Percentiles rank a stretch among this genome's conserved stretches.
Conservation (phyloP, 1,140 invertebrate genomes). For the Globodera rostochiensis region DNA sequence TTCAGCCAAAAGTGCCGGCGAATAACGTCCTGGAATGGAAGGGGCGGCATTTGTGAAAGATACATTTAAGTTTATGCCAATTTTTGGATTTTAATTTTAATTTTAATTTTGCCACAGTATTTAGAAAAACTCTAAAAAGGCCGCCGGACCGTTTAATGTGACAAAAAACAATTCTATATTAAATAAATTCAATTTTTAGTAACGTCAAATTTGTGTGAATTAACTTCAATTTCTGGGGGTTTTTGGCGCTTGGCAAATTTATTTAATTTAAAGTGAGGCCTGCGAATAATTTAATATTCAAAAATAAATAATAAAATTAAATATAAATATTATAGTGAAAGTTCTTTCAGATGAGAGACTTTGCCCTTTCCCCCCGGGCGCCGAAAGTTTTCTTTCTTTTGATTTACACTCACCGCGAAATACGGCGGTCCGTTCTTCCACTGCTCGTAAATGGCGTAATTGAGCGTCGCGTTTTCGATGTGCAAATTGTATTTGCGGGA, state of each 20-base stretch:
- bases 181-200: not conserved
- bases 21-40: slow-evolving; percentile 75
- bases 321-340: not conserved
- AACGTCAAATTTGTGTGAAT: too few species aligned
- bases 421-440: slow-evolving; percentile 76
- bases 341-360: too few species aligned
- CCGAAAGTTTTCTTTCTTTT: not conserved
- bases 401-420: slow-evolving; percentile 42
- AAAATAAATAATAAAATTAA: slow-evolving; percentile 4
- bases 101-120: not conserved
- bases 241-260: not conserved
- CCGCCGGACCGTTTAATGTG: not conserved
- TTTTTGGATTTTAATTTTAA: slow-evolving; percentile 75
- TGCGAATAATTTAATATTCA: not conserved
- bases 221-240: not conserved
- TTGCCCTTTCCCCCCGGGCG: too few species aligned
- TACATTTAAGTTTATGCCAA: slow-evolving; percentile 85
- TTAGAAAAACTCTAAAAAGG: not conserved
- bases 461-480: slow-evolving; percentile 88
- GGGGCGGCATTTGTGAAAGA: slow-evolving; percentile 72
- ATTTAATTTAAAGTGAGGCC: not conserved
- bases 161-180: not conserved
- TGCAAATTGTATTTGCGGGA: slow-evolving; percentile 89
- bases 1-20: slow-evolving; percentile 93
- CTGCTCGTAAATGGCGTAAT: slow-evolving; percentile 94